phyloP scores from a whole-genome alignment of 2,888 invertebrate species.

The Tachina grossa region DNA sequence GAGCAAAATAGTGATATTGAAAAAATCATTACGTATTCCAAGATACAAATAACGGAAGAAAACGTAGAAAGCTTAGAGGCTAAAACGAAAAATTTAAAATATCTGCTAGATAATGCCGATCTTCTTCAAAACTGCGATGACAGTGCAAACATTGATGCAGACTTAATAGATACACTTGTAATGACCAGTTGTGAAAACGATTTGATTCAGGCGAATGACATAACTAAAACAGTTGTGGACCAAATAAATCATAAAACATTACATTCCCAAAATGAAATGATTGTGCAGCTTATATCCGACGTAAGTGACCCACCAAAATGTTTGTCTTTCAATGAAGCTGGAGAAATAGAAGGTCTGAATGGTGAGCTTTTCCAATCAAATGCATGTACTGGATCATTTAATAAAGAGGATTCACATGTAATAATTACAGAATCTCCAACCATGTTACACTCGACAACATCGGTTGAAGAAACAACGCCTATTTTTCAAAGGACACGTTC shows the following conservation, averaged over 20 bases:
- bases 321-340: conserved; percentile 81
- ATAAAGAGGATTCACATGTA: conserved; percentile 74
- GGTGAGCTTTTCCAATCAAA: conserved; percentile 80
- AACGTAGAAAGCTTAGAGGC: conserved; percentile 74
- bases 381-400: conserved; percentile 75
- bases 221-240: conserved; percentile 72
- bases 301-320: conserved; percentile 83
- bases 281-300: conserved; percentile 85
- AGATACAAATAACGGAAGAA: conserved; percentile 46
- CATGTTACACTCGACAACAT: conserved; percentile 58
- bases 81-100: conserved; percentile 81
- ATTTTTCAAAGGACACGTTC: conserved; percentile 6
- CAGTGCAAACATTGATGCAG: conserved; percentile 83
- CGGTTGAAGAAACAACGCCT: not conserved
- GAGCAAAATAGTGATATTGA: conserved; percentile 4
- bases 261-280: conserved; percentile 84
- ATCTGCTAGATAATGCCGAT: conserved; percentile 81
- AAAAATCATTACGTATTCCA: conserved; percentile 24
- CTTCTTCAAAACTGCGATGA: conserved; percentile 80
- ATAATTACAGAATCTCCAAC: conserved; percentile 81
- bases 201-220: conserved; percentile 81
- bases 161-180: conserved; percentile 85
- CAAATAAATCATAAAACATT: conserved; percentile 67
- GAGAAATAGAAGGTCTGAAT: conserved; percentile 81
- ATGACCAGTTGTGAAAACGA: conserved; percentile 86